Evolutionary conservation across 2,113 vertebrate genomes (phyloP).

Genomic region (Ploceus nigricollis): DNA sequence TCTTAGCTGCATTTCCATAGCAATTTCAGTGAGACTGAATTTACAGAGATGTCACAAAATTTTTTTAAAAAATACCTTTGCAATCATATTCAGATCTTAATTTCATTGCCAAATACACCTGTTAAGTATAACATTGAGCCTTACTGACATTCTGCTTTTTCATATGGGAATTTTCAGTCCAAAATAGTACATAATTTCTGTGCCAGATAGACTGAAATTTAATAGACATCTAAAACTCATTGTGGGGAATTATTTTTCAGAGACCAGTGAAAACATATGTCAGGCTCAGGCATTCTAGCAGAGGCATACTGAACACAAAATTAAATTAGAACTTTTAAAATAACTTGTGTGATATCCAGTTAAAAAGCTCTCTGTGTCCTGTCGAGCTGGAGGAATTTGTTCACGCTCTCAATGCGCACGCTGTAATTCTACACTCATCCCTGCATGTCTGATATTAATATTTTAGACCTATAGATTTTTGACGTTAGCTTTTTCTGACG

Average conservation of each 20-base stretch:
- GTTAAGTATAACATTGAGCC: not conserved
- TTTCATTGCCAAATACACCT: not conserved
- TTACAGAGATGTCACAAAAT: not conserved
- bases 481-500: not conserved
- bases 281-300: not conserved
- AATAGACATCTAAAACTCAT: not conserved
- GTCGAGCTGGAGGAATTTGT: not conserved
- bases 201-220: not conserved
- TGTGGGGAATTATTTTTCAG: not conserved
- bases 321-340: not conserved
- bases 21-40: not conserved
- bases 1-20: not conserved
- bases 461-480: not conserved
- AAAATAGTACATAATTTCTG: not conserved
- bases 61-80: not conserved
- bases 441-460: not conserved
- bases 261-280: not conserved
- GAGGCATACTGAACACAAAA: not conserved
- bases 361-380: not conserved
- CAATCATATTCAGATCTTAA: not conserved
- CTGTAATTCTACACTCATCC: not conserved
- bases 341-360: not conserved
- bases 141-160: not conserved
- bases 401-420: not conserved
- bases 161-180: not conserved